These are phyloP conservation scores for Lineus longissimus DNA, from an alignment of 1,140 invertebrate species.

Conservation along the genomic window DNA sequence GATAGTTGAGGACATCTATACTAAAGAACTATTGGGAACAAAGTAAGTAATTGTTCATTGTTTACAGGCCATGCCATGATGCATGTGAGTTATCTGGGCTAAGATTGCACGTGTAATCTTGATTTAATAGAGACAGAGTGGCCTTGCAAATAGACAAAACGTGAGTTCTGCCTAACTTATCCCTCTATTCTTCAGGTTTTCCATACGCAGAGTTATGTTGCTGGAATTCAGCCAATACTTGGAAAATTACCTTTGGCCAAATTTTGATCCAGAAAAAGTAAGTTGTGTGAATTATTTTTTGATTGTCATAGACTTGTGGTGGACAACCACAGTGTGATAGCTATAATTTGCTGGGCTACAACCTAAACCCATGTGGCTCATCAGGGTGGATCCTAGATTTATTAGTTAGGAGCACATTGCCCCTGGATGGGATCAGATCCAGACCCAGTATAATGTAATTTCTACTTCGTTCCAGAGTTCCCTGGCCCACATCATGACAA, in stretches of 20 bases:
- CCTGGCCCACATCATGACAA: slow-evolving; percentile 82
- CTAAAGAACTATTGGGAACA: slow-evolving; percentile 47
- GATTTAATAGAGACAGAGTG: too few relatives aligned
- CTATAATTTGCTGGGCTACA: too few relatives aligned
- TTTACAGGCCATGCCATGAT: neutral
- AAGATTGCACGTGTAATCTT: too few relatives aligned
- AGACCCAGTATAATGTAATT: too few relatives aligned
- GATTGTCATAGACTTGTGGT: neutral
- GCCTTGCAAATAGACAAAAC: too few relatives aligned
- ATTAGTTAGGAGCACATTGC: too few relatives aligned
- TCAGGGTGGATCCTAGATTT: too few relatives aligned
- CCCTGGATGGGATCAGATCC: too few relatives aligned
- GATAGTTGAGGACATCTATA: slow-evolving; percentile 54
- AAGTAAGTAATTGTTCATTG: slow-evolving; percentile 37
- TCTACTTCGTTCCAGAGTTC: slow-evolving; percentile 23
- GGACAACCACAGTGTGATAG: neutral
- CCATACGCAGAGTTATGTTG: slow-evolving; percentile 86
- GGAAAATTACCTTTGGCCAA: slow-evolving; percentile 95
- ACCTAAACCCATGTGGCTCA: too few relatives aligned
- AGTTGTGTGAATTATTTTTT: slow-evolving; percentile 10
- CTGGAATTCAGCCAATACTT: slow-evolving; percentile 96
- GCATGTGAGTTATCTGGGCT: too few relatives aligned
- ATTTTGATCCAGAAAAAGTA: slow-evolving; percentile 66
- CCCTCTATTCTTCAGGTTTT: slow-evolving; percentile 60
- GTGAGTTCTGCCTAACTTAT: too few relatives aligned